A percentile compares a stretch with the other conserved stretches of the same genome.
Conservation (phyloP, 2,888 invertebrate species). For the Clistopyga incitator region DNA sequence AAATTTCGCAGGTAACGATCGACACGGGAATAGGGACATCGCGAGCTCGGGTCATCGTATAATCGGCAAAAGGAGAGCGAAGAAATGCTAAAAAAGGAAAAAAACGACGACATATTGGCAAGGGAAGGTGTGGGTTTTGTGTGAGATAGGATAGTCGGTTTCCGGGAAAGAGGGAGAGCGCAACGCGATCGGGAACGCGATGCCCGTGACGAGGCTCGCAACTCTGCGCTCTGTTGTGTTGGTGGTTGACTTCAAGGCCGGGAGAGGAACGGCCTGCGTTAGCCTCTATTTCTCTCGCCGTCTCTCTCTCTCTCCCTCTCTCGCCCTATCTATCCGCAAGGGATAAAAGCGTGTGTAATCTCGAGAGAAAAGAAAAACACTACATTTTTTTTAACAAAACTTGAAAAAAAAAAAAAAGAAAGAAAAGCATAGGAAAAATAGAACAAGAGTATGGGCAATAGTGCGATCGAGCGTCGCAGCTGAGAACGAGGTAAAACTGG, state of each 20-base stretch:
- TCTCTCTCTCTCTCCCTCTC: slow-evolving; percentile 24
- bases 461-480: slow-evolving; percentile 37
- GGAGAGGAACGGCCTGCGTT: slow-evolving; percentile 81
- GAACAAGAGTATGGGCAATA: slow-evolving; percentile 1
- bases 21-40: neutral
- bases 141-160: slow-evolving; percentile 47
- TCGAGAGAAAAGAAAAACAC: neutral
- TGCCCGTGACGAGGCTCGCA: slow-evolving; percentile 53
- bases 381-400: too few species aligned
- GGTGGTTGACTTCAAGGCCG: slow-evolving; percentile 76
- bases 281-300: slow-evolving; percentile 69
- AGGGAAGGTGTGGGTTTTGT: slow-evolving; percentile 11
- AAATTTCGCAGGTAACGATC: slow-evolving; percentile 8
- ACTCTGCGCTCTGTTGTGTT: slow-evolving; percentile 61
- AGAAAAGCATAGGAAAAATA: slow-evolving; percentile 35
- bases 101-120: neutral
- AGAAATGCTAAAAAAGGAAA: too few species aligned
- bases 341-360: slow-evolving; percentile 32
- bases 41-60: neutral
- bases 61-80: slow-evolving; percentile 12
- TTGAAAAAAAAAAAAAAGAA: slow-evolving; percentile 37
- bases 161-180: slow-evolving; percentile 63
- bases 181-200: slow-evolving; percentile 60
- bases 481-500: slow-evolving; percentile 38
- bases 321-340: slow-evolving; percentile 26